Base-by-base conservation (phyloP, 2,113 vertebrate genomes). In the Chrysochloris asiatica region DNA sequence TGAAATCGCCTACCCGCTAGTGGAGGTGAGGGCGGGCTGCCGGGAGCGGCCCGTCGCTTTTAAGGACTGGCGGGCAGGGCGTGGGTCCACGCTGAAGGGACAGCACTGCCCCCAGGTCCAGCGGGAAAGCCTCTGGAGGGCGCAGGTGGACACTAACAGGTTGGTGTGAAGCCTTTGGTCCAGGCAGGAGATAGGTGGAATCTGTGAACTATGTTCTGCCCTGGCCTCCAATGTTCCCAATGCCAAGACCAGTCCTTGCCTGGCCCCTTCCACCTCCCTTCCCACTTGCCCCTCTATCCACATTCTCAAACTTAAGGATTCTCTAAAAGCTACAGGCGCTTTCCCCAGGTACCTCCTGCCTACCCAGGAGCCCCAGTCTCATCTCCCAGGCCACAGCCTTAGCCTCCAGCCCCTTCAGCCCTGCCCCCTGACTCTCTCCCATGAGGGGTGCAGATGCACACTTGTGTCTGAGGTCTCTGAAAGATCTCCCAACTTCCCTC, bases 11-110 rank as follows among this genome's bases (percentile, higher is more conserved):
- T 98, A 98, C 94, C 98, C 97, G 0, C 95, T 99, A 7, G 98
- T 99, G 78, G 98, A 99, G 98, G 99, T 99, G 94, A 97, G 97
- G 47, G 90, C 26, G 30, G n/a, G n/a, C n/a, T n/a, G 33, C 45
- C 26, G 0, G 8, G 41, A 3, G 63, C 33, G 14, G 33, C n/a
- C 33, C 63, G 52, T 71, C 6, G 12, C 69, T 41, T 16, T 76
- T 2, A 10, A 80, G 78, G 56, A 52, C 73, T 0, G 11, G 12
- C 63, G 0, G 73, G 50, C 22, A 43, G 85, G 63, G 38, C 45
- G 4, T 0, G 61, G 61, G 52, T 48, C 73, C 54, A 0, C 21
- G 56, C n/a, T 0, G 24, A 56, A 86, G 24, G 69, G 84, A 17
- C 24, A 7, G 54, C 33, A 7, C 38, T n/a, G 80, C 3, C n/a